Base-by-base conservation (phyloP, 2,888 invertebrate species). In the Ormyrus pomaceus region DNA sequence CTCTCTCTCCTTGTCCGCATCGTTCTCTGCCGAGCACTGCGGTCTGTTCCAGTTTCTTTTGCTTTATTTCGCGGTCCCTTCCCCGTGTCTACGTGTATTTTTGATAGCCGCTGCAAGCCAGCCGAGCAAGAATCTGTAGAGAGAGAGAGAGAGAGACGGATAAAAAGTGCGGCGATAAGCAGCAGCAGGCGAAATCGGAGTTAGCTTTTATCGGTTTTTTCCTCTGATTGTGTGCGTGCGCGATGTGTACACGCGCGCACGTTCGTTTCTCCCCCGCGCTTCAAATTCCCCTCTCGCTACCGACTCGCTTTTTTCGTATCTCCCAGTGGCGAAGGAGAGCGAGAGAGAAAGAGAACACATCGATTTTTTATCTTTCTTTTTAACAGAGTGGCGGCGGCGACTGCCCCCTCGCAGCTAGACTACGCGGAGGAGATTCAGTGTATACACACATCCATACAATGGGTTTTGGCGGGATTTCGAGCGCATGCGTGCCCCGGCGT, bases 391-490 rank as follows among this genome's bases (percentile, higher is more conserved):
- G 78, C 62, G 64, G 53, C 34, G 62, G 50, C 61, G 61, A 19
- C 48, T 13, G 50, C 59, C 6, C 34, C 48, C 50, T 62, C 10
- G n/a, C 50, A 13, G 8, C 56, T n/a, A n/a, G n/a, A n/a, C 8
- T n/a, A 11, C 53, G 48, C 6, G 51, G 58, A 19, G 78, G 55
- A 48, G 45, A 34, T 58, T n/a, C 34, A 34, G 34, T 34, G 34
- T 34, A 19, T 19, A 61, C 56, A 51, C 51, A 9, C 53, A 46
- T 7, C 59, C 13, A 71, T 46, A 64, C 79, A 48, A 64, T 66
- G 56, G 56, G 61, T 89, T 89, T 90, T 89, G 89, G 89, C 89
- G 89, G 89, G 90, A 87, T 87, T 87, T 87, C 80, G 68, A 75
- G 84, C 89, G 88, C 88, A 88, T 87, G 89, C 89, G 89, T 86